Percentiles rank a stretch among this genome's conserved stretches.
These are phyloP conservation scores for Calliopsis andreniformis DNA, from an alignment of 1,140 invertebrate species.

Conservation along the genomic window DNA sequence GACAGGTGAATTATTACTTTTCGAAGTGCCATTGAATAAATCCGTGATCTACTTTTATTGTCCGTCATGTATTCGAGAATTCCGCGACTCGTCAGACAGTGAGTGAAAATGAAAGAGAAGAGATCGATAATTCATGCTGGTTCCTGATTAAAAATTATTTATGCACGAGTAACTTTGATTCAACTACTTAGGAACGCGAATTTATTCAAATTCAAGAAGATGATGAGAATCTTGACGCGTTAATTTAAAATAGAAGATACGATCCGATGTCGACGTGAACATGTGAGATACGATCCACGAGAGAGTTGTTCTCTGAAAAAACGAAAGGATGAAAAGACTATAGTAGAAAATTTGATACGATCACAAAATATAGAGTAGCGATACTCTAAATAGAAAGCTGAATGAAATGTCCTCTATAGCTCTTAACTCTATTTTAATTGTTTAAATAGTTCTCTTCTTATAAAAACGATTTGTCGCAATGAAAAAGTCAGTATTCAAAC, in stretches of 20 bases:
- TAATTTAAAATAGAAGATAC: slow-evolving; percentile 16
- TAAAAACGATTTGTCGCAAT: not conserved
- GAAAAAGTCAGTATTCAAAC: no score
- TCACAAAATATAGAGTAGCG: no score
- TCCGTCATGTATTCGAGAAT: slow-evolving; percentile 22
- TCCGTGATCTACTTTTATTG: slow-evolving; percentile 53
- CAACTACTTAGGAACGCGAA: not conserved
- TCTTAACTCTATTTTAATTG: not conserved
- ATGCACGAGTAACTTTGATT: slow-evolving; percentile 33
- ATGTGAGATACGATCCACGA: not conserved
- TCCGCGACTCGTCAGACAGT: slow-evolving; percentile 22
- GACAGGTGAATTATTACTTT: slow-evolving; percentile 59
- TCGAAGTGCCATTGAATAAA: slow-evolving; percentile 57
- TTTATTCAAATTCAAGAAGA: not conserved
- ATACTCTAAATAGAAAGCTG: no score
- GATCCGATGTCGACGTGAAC: not conserved
- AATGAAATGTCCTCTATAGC: no score
- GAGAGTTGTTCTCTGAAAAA: no score
- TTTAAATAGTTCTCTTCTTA: no score
- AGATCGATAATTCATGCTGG: slow-evolving; percentile 42
- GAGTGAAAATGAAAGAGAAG: slow-evolving; percentile 5
- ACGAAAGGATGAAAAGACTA: no score
- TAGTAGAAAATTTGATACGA: no score
- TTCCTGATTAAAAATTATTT: slow-evolving; percentile 57
- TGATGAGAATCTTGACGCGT: not conserved